phyloP scores from a whole-genome alignment of 2,888 invertebrate species.

The Cephus runcator region DNA sequence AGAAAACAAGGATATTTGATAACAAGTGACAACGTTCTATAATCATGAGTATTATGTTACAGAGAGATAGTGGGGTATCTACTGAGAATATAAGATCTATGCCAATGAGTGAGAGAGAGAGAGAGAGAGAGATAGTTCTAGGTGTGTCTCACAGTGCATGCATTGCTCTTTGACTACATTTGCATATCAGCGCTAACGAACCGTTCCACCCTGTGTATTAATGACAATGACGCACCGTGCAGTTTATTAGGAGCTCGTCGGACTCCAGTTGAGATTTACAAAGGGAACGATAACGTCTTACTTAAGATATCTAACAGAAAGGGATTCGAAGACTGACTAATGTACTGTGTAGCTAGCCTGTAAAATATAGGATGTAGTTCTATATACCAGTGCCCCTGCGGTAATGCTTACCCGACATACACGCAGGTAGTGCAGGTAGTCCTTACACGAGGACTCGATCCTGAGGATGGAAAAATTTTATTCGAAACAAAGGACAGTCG shows the following conservation, averaged over 20 bases:
- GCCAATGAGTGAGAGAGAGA: background rate
- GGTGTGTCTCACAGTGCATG: background rate
- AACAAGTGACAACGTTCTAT: background rate
- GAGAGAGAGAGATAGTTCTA: background rate
- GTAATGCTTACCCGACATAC: background rate
- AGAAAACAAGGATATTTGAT: background rate
- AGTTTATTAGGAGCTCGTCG: background rate
- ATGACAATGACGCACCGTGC: background rate
- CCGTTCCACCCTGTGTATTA: background rate
- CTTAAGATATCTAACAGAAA: background rate
- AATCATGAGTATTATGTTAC: background rate
- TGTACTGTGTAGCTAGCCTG: background rate
- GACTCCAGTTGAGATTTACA: background rate
- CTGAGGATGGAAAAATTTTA: background rate
- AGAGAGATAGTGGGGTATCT: background rate
- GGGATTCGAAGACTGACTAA: background rate
- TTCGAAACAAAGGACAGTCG: background rate
- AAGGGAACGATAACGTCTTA: background rate
- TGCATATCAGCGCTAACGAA: background rate
- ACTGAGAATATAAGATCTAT: background rate
- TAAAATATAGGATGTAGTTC: background rate
- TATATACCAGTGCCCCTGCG: background rate
- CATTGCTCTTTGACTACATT: background rate
- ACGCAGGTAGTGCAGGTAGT: background rate
- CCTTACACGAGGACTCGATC: background rate